Percentiles rank a stretch among this genome's conserved stretches.
Conservation (phyloP, 2,888 invertebrate species). For the Epirrhoe alternata region DNA sequence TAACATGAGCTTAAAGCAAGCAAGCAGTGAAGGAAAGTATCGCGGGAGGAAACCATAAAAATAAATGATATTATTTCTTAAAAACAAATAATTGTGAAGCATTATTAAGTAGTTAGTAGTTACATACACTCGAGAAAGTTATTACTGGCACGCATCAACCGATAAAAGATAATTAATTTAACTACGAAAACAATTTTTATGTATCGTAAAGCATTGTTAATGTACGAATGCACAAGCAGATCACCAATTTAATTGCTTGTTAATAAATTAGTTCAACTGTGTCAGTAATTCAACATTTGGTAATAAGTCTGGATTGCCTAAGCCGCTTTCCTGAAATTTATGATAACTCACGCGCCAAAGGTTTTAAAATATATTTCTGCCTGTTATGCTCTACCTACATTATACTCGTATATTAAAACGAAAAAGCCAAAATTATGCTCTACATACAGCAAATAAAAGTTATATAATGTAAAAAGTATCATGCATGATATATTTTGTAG, state of each 20-base stretch:
- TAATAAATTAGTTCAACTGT: slow-evolving; percentile 13
- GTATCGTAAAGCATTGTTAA: slow-evolving; percentile 22
- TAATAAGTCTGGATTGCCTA: slow-evolving; percentile 12
- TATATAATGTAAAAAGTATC: too few species aligned
- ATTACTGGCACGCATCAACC: not conserved
- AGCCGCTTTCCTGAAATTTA: slow-evolving; percentile 19
- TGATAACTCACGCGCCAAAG: slow-evolving; percentile 6
- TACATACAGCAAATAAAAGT: too few species aligned
- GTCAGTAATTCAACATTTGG: slow-evolving; percentile 19
- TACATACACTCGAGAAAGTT: not conserved
- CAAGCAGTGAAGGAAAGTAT: too few species aligned
- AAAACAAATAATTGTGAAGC: too few species aligned
- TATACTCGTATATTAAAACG: too few species aligned
- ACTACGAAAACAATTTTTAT: slow-evolving; percentile 14
- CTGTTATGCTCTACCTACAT: not conserved
- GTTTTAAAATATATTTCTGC: slow-evolving; percentile 3
- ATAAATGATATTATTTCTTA: too few species aligned
- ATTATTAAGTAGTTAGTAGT: too few species aligned
- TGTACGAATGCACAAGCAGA: slow-evolving; percentile 22
- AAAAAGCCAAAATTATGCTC: too few species aligned
- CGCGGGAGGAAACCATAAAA: too few species aligned
- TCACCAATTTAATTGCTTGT: slow-evolving; percentile 10
- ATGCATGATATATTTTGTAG: too few species aligned
- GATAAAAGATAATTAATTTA: slow-evolving; percentile 13
- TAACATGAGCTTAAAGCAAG: too few species aligned